Base-by-base conservation (phyloP, 2,888 invertebrate species). In the Ryuthela nishihirai region DNA sequence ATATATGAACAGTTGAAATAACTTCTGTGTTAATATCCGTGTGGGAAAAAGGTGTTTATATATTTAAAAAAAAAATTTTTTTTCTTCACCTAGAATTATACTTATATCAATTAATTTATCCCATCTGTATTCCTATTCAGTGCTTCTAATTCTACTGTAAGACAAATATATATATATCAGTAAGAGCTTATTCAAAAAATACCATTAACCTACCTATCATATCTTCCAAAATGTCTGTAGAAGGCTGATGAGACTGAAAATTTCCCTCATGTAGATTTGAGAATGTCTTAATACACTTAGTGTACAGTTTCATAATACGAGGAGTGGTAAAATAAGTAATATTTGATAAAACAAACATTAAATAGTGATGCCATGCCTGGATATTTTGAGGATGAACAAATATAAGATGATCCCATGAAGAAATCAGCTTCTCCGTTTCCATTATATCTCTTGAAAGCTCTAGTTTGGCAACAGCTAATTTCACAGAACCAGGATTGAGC, bases 401-500 rank as follows among this genome's bases (percentile, higher is more conserved):
- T 32, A 75, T 61, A 38, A 76, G 63, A 24, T 72, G 64, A 38
- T 74, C 71, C 74, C 77, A 74, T 54, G 74, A 73, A 41, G 71
- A 70, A 12, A 66, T 68, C 6, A 76, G 58, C 47, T 70, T 64
- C 12, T 69, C 67, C 21, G 67, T 46, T 21, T 74, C 73, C 71
- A 70, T 72, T 3, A 72, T 56, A 23, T 72, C 69, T 36, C 69
- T 65, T 41, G 70, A 69, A 6, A 76, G 55, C 32, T 73, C 70
- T 32, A 77, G 60, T 48, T 71, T 71, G 18, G 68, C 66, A 21
- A 74, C 47, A 44, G 72, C 68, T 26, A 77, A 64, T n/a, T 70
- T 66, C n/a, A 75, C 65, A 23, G 69, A 69, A 10, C 67, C 69
- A 1, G 74, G 73, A 62, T 77, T 77, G 15, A 67, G 61, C 48